Evolutionary conservation across 1,140 invertebrate genomes (phyloP), one percentile per base, ranked within the genome.

Genomic region (Brevipalpus yothersi): DNA sequence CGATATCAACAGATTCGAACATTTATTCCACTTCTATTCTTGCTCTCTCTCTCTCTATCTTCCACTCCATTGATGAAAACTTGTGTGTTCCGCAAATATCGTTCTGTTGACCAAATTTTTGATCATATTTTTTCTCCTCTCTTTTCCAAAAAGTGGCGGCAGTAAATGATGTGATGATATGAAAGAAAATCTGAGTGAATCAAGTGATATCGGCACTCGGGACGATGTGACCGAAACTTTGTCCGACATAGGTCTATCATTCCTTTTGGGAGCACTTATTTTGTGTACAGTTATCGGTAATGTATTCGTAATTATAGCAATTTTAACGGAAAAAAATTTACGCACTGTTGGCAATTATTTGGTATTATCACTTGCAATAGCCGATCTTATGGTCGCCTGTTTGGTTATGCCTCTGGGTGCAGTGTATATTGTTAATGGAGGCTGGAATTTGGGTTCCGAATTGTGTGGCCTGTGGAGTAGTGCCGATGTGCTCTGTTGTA

Each of bases 381-480:
- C 86, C 1, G 86, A 90, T 71, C 75, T 90, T 11, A 75, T 89
- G 65, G 85, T 89, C n/a, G 84, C 84, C 3, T 81, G 82, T 67
- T 74, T 88, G 88, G 85, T 89, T 41, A 87, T 87, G 81, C 85
- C 86, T 7, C 71, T 89, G 57, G 82, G 83, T 65, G 86, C 85
- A 42, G 81, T 87, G 65, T 84, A 83, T 66, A 82, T 82, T 68
- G 23, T 61, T n/a, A 76, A 75, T 63, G 71, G 77, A 68, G 78
- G 82, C 67, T 91, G 86, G 88, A 81, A 79, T 60, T 72, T 92
- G 49, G 87, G 87, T 39, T 80, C 84, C 0, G 80, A 83, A 67
- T 73, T 92, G 41, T 91, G 88, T 70, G 86, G 91, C 72, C 84
- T 92, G 79, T 93, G 87, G 86, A 89, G 87, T 15, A 85, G 82